Evolutionary conservation across 2,888 invertebrate species (phyloP).

Genomic region (Silvanus unidentatus): DNA sequence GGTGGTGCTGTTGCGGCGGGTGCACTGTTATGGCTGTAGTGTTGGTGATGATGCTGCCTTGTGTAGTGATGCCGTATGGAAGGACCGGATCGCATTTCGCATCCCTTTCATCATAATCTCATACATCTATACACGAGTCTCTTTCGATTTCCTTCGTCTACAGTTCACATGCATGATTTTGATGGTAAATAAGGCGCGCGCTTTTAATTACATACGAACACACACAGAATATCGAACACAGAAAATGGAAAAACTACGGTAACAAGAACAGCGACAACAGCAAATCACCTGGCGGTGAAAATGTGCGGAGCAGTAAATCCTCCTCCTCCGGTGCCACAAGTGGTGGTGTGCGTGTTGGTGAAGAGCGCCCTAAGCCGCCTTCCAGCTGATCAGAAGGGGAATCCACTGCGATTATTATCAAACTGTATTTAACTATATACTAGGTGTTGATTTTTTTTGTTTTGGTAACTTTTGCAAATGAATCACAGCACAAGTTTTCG

Average conservation of each 20-base stretch:
- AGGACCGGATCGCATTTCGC: slow-evolving; percentile 44
- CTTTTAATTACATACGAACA: not conserved
- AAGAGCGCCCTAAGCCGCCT: slow-evolving; percentile 34
- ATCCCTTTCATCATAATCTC: slow-evolving; percentile 32
- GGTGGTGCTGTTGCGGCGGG: slow-evolving; percentile 18
- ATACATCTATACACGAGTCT: not conserved
- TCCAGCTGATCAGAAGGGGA: slow-evolving; percentile 39
- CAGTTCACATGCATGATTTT: slow-evolving; percentile 24
- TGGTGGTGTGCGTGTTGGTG: slow-evolving; percentile 33
- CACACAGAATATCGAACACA: too few species aligned
- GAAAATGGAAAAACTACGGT: not conserved
- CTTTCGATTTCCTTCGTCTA: slow-evolving; percentile 17
- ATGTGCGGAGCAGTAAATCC: too few species aligned
- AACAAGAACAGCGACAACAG: slow-evolving; percentile 8
- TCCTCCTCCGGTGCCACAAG: too few species aligned
- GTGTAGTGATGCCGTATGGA: slow-evolving; percentile 33
- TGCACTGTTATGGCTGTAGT: slow-evolving; percentile 6
- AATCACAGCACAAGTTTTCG: slow-evolving; percentile 13
- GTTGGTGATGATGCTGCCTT: slow-evolving; percentile 17
- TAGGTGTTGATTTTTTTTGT: too few species aligned
- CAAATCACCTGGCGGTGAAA: slow-evolving; percentile 39
- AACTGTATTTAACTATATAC: slow-evolving; percentile 26
- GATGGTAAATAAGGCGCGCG: not conserved
- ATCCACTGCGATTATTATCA: slow-evolving; percentile 39
- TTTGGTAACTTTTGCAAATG: slow-evolving; percentile 2